phyloP scores from a whole-genome alignment of 2,888 invertebrate species.

The Eulithis testata region DNA sequence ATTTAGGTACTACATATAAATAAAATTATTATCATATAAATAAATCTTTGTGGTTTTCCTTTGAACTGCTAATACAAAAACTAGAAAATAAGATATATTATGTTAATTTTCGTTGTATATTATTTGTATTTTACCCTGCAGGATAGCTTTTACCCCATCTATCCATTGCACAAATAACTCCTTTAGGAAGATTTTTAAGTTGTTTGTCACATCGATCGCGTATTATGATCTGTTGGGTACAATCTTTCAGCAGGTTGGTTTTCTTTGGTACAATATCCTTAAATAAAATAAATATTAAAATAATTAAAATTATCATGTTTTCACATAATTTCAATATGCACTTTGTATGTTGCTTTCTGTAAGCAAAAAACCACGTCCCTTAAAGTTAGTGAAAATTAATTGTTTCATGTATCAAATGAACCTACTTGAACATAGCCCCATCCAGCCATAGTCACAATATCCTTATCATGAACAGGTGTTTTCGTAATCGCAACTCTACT shows the following conservation, averaged over 20 bases:
- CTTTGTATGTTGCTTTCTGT: too few species aligned
- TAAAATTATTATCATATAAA: too few species aligned
- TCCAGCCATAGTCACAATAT: background rate
- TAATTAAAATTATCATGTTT: too few species aligned
- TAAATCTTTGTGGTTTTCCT: too few species aligned
- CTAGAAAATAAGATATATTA: too few species aligned
- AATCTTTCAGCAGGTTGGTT: background rate
- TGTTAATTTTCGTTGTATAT: too few species aligned
- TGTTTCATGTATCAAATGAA: too few species aligned
- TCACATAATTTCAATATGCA: too few species aligned
- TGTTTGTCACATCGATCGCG: constrained; percentile 8
- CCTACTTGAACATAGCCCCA: background rate
- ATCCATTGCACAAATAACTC: constrained; percentile 23
- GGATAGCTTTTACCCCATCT: constrained; percentile 16
- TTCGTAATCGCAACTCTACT: background rate
- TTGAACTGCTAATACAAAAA: too few species aligned
- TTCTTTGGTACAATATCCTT: background rate
- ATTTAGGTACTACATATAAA: too few species aligned
- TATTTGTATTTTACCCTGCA: background rate
- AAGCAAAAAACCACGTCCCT: too few species aligned
- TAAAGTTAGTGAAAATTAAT: too few species aligned
- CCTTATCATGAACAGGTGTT: background rate
- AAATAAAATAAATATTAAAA: background rate
- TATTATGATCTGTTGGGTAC: constrained; percentile 3
- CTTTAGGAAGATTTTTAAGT: constrained; percentile 13